Percentiles rank a stretch among this genome's conserved stretches.
phyloP scores from a whole-genome alignment of 2,797 vertebrate species.

The Sebastolobus alascanus region DNA sequence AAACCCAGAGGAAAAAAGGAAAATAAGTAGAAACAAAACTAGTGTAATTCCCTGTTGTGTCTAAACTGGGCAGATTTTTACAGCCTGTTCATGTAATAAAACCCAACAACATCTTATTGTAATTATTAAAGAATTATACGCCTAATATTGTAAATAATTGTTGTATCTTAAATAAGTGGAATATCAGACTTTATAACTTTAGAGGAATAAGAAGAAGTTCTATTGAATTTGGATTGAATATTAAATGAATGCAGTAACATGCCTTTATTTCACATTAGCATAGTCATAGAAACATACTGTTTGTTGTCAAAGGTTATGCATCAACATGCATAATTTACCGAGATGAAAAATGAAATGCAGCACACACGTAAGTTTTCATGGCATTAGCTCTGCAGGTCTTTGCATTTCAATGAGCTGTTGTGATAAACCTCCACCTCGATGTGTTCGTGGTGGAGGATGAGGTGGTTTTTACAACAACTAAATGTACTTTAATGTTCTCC shows the following conservation, averaged over 20 bases:
- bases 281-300: slow-evolving; percentile 22
- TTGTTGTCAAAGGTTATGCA: slow-evolving; percentile 28
- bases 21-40: fast-evolving
- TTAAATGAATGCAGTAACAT: background rate
- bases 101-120: too few relatives aligned
- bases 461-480: background rate
- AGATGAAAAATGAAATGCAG: slow-evolving; percentile 56
- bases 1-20: too few relatives aligned
- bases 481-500: background rate
- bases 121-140: fast-evolving
- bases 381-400: slow-evolving; percentile 8
- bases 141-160: too few relatives aligned
- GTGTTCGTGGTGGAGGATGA: background rate
- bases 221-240: background rate
- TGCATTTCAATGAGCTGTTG: slow-evolving; percentile 44
- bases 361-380: slow-evolving; percentile 36
- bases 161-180: too few relatives aligned
- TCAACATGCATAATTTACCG: slow-evolving; percentile 66
- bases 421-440: slow-evolving; percentile 18
- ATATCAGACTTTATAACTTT: too few relatives aligned
- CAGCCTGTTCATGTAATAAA: background rate
- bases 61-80: too few relatives aligned
- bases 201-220: fast-evolving
- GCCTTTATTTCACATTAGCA: slow-evolving; percentile 25
- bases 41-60: fast-evolving